Evolutionary conservation across 2,113 vertebrate genomes (phyloP).

Genomic region (Dasypus novemcinctus): DNA sequence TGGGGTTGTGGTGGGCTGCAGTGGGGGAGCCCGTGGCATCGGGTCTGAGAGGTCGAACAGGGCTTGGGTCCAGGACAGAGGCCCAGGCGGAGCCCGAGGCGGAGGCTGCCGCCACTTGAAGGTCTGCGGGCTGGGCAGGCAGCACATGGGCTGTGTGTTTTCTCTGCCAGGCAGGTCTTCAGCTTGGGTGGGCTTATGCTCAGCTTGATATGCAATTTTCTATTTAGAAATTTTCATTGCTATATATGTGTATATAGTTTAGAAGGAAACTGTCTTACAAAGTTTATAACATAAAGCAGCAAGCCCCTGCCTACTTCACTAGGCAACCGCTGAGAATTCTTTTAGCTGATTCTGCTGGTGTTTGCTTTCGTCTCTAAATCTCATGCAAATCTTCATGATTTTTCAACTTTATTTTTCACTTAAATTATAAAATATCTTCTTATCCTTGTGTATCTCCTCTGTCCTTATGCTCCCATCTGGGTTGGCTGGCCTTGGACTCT

Average conservation of each 20-base stretch:
- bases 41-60: not conserved
- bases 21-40: not conserved
- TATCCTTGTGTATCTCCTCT: not conserved
- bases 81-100: not conserved
- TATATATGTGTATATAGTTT: not conserved
- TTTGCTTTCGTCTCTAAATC: not conserved
- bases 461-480: not conserved
- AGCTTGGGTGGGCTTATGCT: not conserved
- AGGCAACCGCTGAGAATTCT: not conserved
- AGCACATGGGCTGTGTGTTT: not conserved
- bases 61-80: not conserved
- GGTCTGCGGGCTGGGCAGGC: not conserved
- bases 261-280: not conserved
- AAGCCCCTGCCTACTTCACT: not conserved
- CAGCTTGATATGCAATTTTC: not conserved
- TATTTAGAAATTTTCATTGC: not conserved
- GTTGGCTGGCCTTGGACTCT: not conserved
- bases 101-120: not conserved
- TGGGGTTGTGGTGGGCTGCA: not conserved
- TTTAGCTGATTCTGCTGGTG: not conserved
- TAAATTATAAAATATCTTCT: not conserved
- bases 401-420: not conserved
- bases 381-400: not conserved
- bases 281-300: not conserved
- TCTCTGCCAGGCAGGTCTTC: not conserved